phyloP scores from a whole-genome alignment of 2,888 invertebrate species.

The Leptopilina drosophilae region DNA sequence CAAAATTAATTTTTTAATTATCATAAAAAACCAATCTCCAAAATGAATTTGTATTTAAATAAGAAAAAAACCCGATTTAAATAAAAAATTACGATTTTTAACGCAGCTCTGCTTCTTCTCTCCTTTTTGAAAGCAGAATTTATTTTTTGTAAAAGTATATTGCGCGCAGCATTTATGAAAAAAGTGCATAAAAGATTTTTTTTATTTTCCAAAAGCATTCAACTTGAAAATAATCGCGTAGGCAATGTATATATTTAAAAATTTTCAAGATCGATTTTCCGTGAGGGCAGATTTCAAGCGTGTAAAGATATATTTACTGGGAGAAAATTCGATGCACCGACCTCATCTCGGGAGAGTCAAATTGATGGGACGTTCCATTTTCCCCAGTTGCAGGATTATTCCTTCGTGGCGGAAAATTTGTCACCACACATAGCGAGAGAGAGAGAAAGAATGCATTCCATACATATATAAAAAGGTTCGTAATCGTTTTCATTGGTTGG shows the following conservation, averaged over 20 bases:
- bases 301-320: conserved; percentile 13
- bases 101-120: too few relatives aligned
- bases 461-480: too few relatives aligned
- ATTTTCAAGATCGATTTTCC: conserved; percentile 7
- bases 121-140: too few relatives aligned
- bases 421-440: conserved; percentile 45
- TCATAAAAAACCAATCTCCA: too few relatives aligned
- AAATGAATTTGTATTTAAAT: too few relatives aligned
- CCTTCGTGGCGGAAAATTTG: conserved; percentile 59
- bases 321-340: conserved; percentile 29
- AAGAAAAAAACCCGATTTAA: too few relatives aligned
- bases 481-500: not conserved
- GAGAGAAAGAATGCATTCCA: conserved; percentile 40
- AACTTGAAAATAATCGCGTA: too few relatives aligned
- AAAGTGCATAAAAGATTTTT: not conserved
- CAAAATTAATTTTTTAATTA: too few relatives aligned
- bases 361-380: conserved; percentile 58
- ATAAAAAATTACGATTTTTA: too few relatives aligned
- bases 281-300: not conserved
- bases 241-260: not conserved
- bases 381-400: conserved; percentile 58
- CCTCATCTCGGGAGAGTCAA: conserved; percentile 26
- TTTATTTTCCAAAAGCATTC: not conserved
- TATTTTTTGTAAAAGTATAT: too few relatives aligned
- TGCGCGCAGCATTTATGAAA: too few relatives aligned